Percentiles rank a stretch among this genome's conserved stretches.
phyloP scores from a whole-genome alignment of 2,888 invertebrate species.

The Cephus pygmeus region DNA sequence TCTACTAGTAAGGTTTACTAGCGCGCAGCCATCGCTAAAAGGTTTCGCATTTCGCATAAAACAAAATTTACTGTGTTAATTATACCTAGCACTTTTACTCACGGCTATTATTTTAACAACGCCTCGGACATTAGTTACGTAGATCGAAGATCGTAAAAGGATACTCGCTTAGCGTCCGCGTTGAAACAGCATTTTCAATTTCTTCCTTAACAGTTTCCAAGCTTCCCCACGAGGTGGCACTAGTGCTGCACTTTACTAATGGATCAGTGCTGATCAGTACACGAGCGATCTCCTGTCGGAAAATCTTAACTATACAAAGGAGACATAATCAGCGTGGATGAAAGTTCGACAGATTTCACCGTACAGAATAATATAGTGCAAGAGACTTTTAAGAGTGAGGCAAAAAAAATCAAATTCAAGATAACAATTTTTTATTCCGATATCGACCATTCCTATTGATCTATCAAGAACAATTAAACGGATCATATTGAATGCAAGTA shows the following conservation, averaged over 20 bases:
- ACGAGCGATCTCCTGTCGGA: neutral
- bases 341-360: neutral
- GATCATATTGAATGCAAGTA: neutral
- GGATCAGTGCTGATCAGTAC: neutral
- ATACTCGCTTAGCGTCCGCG: neutral
- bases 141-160: neutral
- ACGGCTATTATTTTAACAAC: neutral
- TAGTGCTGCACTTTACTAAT: neutral
- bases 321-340: neutral
- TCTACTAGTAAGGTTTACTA: neutral
- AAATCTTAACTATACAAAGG: neutral
- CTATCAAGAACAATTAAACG: neutral
- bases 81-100: conserved; percentile 2
- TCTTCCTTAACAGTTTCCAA: neutral
- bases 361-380: neutral
- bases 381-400: conserved; percentile 15
- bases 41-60: conserved; percentile 21
- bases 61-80: conserved; percentile 18
- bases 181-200: neutral
- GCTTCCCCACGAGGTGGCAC: neutral
- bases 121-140: neutral
- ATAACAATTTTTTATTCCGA: conserved; percentile 33
- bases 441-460: neutral
- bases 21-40: neutral
- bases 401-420: conserved; percentile 22